Conservation (phyloP, 2,797 vertebrate genomes). For the Gadopsis bispinosus region DNA sequence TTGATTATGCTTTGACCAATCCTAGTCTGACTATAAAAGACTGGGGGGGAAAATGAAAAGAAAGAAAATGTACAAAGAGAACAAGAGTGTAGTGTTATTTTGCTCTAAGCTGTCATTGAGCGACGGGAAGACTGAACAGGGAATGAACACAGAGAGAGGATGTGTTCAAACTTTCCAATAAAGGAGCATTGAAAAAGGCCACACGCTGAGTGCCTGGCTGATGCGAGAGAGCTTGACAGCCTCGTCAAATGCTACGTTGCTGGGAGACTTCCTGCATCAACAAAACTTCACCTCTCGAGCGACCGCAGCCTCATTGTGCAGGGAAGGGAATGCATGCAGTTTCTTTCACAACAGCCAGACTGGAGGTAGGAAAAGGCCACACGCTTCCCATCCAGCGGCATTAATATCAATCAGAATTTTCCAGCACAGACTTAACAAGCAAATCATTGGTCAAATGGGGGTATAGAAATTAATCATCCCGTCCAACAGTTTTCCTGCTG, state of each 20-base stretch:
- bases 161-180: constrained; percentile 79
- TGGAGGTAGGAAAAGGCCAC: constrained; percentile 54
- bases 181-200: constrained; percentile 67
- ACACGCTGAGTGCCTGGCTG: constrained; percentile 79
- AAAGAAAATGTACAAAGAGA: constrained; percentile 67
- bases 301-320: constrained; percentile 53
- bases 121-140: constrained; percentile 59
- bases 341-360: constrained; percentile 26
- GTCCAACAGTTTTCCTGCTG: background rate
- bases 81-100: constrained; percentile 75
- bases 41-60: constrained; percentile 12
- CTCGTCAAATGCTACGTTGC: constrained; percentile 67
- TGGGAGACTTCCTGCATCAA: constrained; percentile 70
- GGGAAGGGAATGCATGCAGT: constrained; percentile 32
- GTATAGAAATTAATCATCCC: background rate
- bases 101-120: constrained; percentile 65
- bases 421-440: constrained; percentile 6
- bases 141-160: constrained; percentile 65
- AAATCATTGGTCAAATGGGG: constrained; percentile 44
- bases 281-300: constrained; percentile 65
- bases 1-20: constrained; percentile 77
- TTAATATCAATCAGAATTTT: constrained; percentile 29
- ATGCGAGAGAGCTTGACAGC: constrained; percentile 71
- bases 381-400: constrained; percentile 50
- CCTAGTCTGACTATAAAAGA: constrained; percentile 61